phyloP scores from a whole-genome alignment of 2,797 vertebrate genomes.

The Hydrophis major region DNA sequence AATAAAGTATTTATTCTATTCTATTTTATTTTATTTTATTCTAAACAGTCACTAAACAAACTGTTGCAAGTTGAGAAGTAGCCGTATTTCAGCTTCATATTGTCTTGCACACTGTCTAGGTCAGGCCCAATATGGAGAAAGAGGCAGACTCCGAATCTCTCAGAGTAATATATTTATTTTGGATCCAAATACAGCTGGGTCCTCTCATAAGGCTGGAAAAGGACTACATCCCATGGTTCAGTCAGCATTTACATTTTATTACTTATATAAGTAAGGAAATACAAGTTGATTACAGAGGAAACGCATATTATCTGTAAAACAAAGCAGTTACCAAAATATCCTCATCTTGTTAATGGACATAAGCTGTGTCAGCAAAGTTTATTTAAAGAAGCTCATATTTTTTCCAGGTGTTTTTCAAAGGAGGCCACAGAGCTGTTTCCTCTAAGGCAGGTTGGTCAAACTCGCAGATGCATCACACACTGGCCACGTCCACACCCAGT shows the following conservation, averaged over 20 bases:
- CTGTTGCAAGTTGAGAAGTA: no score
- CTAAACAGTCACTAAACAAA: no score
- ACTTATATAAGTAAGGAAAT: neutral
- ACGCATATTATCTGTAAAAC: neutral
- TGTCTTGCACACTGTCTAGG: neutral
- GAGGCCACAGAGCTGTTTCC: neutral
- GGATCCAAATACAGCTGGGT: neutral
- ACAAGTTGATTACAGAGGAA: neutral
- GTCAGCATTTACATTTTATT: neutral
- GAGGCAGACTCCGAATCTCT: no score
- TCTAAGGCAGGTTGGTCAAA: neutral
- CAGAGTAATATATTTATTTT: neutral
- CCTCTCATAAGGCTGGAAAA: neutral
- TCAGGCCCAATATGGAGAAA: neutral
- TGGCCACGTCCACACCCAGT: no score
- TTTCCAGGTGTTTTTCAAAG: neutral
- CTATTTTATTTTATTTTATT: no score
- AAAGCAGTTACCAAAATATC: neutral
- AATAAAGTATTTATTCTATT: no score
- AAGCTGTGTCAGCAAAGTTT: neutral
- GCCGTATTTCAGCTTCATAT: no score
- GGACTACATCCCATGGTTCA: neutral
- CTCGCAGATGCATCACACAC: no score
- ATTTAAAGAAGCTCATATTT: neutral
- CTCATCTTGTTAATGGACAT: neutral